Conservation (phyloP, 1,140 invertebrate genomes). For the Bemisia tabaci region DNA sequence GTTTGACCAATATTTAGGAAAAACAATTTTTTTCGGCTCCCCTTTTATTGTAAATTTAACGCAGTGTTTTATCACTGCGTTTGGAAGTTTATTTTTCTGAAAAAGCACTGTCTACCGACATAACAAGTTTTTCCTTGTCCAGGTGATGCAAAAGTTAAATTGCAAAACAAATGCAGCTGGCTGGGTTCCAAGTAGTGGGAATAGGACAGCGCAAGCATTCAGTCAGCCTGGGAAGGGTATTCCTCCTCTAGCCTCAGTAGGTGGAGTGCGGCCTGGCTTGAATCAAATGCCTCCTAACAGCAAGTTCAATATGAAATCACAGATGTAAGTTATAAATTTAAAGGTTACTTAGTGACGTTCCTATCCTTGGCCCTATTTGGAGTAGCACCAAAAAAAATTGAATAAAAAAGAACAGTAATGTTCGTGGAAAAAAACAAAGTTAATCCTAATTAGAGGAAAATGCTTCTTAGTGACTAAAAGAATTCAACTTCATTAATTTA, state of each 20-base stretch:
- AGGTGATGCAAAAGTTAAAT: slow-evolving; percentile 59
- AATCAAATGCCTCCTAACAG: background rate
- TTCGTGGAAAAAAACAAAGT: no score
- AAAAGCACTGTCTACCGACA: no score
- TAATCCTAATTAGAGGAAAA: no score
- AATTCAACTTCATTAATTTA: no score
- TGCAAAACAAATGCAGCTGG: slow-evolving; percentile 81
- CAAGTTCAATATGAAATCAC: slow-evolving; percentile 8
- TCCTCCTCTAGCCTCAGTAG: slow-evolving; percentile 30
- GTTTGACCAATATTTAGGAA: no score
- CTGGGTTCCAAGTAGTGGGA: slow-evolving; percentile 86
- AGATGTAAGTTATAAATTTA: slow-evolving; percentile 16
- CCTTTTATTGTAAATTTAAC: no score
- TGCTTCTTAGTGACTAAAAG: no score
- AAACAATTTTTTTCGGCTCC: no score
- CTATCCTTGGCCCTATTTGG: background rate
- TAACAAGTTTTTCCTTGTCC: slow-evolving; percentile 17
- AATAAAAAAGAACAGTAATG: no score
- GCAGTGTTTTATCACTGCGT: no score
- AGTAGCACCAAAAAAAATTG: no score
- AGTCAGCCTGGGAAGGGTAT: slow-evolving; percentile 67
- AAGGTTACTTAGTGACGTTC: background rate
- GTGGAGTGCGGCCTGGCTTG: background rate
- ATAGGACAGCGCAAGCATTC: slow-evolving; percentile 80
- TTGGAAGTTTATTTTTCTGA: no score